Percentiles rank a stretch among this genome's conserved stretches.
Evolutionary conservation across 2,113 vertebrate species (phyloP).

Genomic region (Cinclus cinclus): DNA sequence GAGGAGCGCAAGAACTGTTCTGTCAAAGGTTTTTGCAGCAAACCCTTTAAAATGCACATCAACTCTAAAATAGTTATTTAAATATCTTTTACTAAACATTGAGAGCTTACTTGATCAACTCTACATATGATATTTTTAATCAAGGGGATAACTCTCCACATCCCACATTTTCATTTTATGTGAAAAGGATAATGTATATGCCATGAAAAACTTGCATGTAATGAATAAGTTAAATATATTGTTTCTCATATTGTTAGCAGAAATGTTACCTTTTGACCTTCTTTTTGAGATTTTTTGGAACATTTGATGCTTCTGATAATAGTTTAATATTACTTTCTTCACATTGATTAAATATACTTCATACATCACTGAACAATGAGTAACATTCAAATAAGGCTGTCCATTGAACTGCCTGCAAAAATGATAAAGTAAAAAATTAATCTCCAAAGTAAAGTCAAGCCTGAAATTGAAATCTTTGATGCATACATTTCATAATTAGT

Average conservation of each 20-base stretch:
- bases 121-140: background rate
- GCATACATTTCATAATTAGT: slow-evolving; percentile 85
- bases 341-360: slow-evolving; percentile 81
- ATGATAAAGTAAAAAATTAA: slow-evolving; percentile 83
- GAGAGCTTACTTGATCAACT: background rate
- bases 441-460: slow-evolving; percentile 84
- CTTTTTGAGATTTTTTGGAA: slow-evolving; percentile 71
- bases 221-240: slow-evolving; percentile 73
- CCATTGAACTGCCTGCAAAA: slow-evolving; percentile 77
- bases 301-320: slow-evolving; percentile 75
- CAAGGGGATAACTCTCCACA: background rate
- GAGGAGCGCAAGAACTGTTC: background rate
- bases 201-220: slow-evolving; percentile 41
- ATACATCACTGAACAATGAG: slow-evolving; percentile 79
- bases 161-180: background rate
- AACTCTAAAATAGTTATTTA: background rate
- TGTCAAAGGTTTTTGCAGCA: background rate
- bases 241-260: slow-evolving; percentile 71
- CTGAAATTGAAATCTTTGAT: slow-evolving; percentile 90
- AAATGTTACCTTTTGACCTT: slow-evolving; percentile 75
- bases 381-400: slow-evolving; percentile 73
- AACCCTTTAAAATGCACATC: background rate
- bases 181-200: slow-evolving; percentile 7
- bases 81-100: background rate
- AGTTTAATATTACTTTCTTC: slow-evolving; percentile 77